Evolutionary conservation across 1,140 invertebrate genomes (phyloP), one percentile per base, ranked within the genome.

Genomic region (Sinonovacula constricta): DNA sequence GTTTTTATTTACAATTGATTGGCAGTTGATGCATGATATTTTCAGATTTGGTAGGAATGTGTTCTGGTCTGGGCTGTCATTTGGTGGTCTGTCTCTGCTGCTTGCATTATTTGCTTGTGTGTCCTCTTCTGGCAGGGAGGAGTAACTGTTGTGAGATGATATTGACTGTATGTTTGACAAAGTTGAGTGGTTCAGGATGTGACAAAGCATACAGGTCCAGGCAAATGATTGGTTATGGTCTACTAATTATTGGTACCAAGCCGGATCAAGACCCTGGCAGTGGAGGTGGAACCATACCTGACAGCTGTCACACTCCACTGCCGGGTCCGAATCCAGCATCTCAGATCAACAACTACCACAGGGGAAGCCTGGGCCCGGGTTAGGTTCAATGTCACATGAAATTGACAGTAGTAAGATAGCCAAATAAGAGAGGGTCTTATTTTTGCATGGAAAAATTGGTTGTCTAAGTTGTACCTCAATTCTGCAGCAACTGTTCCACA

Each of bases 1-100:
- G 56, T 24, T 59, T 59, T 59, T 59, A 30, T 59, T 59, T 12
- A 59, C 56, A 5, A 30, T 59, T 26, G 56, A 59, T 30, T 59
- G 56, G 56, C 56, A 59, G 18, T 59, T 59, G 28, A 59, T 18
- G 33, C 56, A 59, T 12, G 33, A 30, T 26, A 59, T 59, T 59
- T 59, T 59, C n/a, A 59, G 26, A 12, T 59, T 59, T 59, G 56
- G 7, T 12, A 59, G 28, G 56, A 30, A 26, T 30, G 28, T 12
- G 10, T 59, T 12, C 18, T 18, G 18, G 3, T 5, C 18, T 59
- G 14, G 26, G n/a, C n/a, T n/a, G n/a, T n/a, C n/a, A n/a, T n/a
- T n/a, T n/a, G n/a, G n/a, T n/a, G n/a, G n/a, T n/a, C n/a, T n/a
- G n/a, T n/a, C n/a, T n/a, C n/a, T n/a, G n/a, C n/a, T n/a, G n/a